Evolutionary conservation across 1,140 invertebrate genomes (phyloP).

Genomic region (Gryllus bimaculatus): DNA sequence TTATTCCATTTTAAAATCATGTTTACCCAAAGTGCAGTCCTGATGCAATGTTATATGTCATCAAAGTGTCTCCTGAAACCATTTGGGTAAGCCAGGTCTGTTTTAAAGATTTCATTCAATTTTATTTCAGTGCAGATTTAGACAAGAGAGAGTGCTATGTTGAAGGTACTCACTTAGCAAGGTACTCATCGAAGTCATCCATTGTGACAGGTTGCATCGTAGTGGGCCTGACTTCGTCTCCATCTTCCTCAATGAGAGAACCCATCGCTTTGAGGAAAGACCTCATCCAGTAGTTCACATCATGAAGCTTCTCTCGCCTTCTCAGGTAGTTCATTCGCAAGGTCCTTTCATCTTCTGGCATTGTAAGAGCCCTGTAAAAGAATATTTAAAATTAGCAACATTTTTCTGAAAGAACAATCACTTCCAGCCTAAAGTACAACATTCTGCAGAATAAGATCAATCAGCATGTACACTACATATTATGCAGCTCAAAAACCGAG

Average conservation of each 20-base stretch:
- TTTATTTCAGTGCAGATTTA: background rate
- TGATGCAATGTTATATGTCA: no score
- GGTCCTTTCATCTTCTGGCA: constrained; percentile 80
- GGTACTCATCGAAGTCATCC: constrained; percentile 79
- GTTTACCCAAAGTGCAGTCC: no score
- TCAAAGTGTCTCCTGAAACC: no score
- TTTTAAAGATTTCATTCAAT: background rate
- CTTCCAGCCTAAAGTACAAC: background rate
- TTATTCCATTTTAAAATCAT: no score
- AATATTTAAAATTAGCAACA: background rate
- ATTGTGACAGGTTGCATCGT: constrained; percentile 76
- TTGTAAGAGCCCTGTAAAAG: constrained; percentile 59
- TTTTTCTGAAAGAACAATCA: background rate
- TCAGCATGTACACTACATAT: no score
- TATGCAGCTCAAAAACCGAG: no score
- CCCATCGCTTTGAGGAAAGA: constrained; percentile 80
- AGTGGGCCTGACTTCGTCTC: constrained; percentile 66
- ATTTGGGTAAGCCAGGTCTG: background rate
- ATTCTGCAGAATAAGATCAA: no score
- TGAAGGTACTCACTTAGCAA: constrained; percentile 55
- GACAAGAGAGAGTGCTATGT: background rate
- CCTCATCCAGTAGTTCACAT: constrained; percentile 84
- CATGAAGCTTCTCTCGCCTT: constrained; percentile 66
- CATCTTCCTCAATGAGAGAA: constrained; percentile 57
- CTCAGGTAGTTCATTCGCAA: constrained; percentile 78